Percentiles rank a stretch among this genome's conserved stretches.
Conservation (phyloP, 2,113 vertebrate genomes). For the Paedocypris sp. region DNA sequence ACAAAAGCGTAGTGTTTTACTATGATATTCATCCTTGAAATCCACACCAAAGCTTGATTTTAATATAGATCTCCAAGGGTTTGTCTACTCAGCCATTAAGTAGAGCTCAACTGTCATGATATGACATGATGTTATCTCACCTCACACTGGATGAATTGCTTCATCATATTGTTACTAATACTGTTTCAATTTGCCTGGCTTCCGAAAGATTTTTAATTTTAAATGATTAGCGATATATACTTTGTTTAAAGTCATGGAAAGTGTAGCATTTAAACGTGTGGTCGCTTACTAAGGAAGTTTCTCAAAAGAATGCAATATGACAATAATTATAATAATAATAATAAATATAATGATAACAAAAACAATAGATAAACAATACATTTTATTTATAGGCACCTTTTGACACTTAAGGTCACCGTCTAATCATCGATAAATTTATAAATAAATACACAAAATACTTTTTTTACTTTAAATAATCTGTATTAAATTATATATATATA, state of each 20-base stretch:
- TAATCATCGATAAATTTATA: too few species aligned
- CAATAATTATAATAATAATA: too few species aligned
- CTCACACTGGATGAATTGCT: conserved; percentile 15
- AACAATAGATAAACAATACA: too few species aligned
- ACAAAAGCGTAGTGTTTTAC: conserved; percentile 44
- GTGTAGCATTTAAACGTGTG: too few species aligned
- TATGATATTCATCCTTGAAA: conserved; percentile 45
- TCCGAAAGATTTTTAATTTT: conserved; percentile 9
- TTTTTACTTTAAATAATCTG: too few species aligned
- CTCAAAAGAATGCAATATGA: too few species aligned
- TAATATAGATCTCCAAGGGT: conserved; percentile 56
- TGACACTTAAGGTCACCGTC: too few species aligned
- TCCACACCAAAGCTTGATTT: conserved; percentile 51
- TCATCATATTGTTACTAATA: conserved; percentile 21
- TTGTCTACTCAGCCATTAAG: conserved; percentile 22
- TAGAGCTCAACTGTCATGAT: conserved; percentile 19
- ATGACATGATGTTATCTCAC: conserved; percentile 2
- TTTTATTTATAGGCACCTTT: too few species aligned
- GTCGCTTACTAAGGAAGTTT: too few species aligned
- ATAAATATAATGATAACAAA: too few species aligned
- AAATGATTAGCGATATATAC: neutral
- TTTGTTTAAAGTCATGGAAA: neutral
- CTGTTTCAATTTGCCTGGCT: conserved; percentile 6
- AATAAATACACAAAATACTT: too few species aligned
- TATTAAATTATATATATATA: too few species aligned